Evolutionary conservation across 2,797 vertebrate species (phyloP).

Genomic region (Rousettus madagascariensis): DNA sequence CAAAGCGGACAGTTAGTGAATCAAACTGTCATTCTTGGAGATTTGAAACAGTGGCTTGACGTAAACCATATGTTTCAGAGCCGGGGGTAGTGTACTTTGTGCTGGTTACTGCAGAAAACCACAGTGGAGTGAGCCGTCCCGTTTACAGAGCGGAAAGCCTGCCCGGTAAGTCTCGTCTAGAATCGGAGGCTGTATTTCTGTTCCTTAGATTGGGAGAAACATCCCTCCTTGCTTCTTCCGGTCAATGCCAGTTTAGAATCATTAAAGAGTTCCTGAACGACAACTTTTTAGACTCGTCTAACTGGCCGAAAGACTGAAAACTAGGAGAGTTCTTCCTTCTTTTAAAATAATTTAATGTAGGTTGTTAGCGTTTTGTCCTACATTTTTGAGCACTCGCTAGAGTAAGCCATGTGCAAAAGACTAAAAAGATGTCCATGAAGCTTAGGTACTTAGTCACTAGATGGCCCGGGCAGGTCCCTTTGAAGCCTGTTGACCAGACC

Average conservation of each 20-base stretch:
- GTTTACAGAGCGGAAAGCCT: slow-evolving; percentile 82
- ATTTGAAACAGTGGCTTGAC: slow-evolving; percentile 78
- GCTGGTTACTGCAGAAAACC: slow-evolving; percentile 87
- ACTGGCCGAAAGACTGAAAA: not conserved
- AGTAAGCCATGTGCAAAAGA: slow-evolving; percentile 13
- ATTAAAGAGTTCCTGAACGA: not conserved
- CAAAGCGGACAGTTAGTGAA: slow-evolving; percentile 56
- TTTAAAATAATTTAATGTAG: not conserved
- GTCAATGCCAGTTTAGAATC: not conserved
- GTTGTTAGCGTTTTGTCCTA: not conserved
- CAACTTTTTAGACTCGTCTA: not conserved
- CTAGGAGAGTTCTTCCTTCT: not conserved
- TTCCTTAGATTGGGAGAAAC: not conserved
- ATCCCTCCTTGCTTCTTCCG: not conserved
- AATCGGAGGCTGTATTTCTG: not conserved
- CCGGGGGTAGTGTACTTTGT: slow-evolving; percentile 84
- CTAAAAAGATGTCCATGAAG: not conserved
- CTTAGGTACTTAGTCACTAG: not conserved
- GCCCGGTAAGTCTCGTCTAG: slow-evolving; percentile 77
- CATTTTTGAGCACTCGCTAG: not conserved
- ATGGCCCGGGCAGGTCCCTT: not conserved
- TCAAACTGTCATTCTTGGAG: slow-evolving; percentile 66
- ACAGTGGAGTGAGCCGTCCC: slow-evolving; percentile 81
- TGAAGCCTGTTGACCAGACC: not conserved
- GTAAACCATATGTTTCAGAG: slow-evolving; percentile 85